These are phyloP conservation scores for Uropsilus gracilis DNA, from an alignment of 2,113 vertebrate species.

Conservation along the genomic window DNA sequence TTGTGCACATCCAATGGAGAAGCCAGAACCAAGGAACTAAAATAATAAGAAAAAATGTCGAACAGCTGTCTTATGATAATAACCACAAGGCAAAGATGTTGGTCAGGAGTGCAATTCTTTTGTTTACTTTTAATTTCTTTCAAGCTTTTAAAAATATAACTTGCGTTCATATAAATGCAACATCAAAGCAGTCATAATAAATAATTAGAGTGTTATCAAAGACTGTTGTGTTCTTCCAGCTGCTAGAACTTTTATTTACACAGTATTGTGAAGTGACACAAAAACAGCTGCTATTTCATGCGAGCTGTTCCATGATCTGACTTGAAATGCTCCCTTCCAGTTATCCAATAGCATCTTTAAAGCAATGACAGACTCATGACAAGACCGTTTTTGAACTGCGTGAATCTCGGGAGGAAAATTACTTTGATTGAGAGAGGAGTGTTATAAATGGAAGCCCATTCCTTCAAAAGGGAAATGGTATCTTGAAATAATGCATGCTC, in stretches of 20 bases:
- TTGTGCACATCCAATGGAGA: not conserved
- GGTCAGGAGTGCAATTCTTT: conserved; percentile 59
- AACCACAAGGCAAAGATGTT: conserved; percentile 69
- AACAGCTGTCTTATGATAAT: conserved; percentile 50
- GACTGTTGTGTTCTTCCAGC: conserved; percentile 67
- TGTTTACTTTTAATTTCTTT: conserved; percentile 71
- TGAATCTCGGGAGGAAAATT: conserved; percentile 50
- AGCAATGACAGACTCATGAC: conserved; percentile 50
- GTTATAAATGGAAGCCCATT: not conserved
- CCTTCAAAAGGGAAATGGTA: not conserved
- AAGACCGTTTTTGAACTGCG: conserved; percentile 57
- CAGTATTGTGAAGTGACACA: conserved; percentile 62
- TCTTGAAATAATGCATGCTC: not conserved
- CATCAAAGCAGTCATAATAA: conserved; percentile 77
- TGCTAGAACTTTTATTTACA: conserved; percentile 69
- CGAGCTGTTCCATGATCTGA: conserved; percentile 57
- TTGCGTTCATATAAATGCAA: conserved; percentile 69
- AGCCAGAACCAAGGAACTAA: not conserved
- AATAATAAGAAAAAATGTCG: conserved; percentile 54
- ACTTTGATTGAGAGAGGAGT: not conserved
- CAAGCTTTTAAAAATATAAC: conserved; percentile 75
- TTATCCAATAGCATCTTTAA: conserved; percentile 57
- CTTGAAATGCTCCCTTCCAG: conserved; percentile 71
- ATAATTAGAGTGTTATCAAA: conserved; percentile 70
- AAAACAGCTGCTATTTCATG: conserved; percentile 75